Evolutionary conservation across 2,797 vertebrate species (phyloP), one percentile per base, ranked within the genome.

Genomic region (Pelochelys cantorii): DNA sequence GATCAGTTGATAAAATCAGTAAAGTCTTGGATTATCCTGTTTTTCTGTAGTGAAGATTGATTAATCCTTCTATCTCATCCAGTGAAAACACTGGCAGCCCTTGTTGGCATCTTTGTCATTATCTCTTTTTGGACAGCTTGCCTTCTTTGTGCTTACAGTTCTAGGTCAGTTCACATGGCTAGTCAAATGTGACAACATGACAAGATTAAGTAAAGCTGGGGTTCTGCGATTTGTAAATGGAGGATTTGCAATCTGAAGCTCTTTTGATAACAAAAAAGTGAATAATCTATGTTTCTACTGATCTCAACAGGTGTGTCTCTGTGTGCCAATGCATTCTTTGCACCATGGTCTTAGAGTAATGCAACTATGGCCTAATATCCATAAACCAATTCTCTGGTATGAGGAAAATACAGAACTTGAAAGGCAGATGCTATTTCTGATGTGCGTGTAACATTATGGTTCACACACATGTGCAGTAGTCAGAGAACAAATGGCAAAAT

Each of bases 161-260:
- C 94, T 95, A 88, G 96, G 97, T 97, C 97, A 97, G 92, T 96
- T 82, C 86, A 27, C 92, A 93, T 90, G 96, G 93, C 93, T 96
- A 93, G 95, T 96, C 94, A 97, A 89, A 95, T 65, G 89, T 97
- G 97, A 95, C 97, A 97, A 74, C 95, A 94, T 71, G 94, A 97
- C 97, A 92, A 97, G 97, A 98, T 97, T 97, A 98, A 88, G 92
- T 93, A 82, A 93, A 95, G 96, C 96, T 84, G 84, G 68, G 90
- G 78, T 93, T 91, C 95, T 97, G 89, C 87, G 91, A 93, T 97
- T 97, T 97, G 93, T 97, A 97, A 96, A 94, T 94, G 93, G 94
- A 92, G 90, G 84, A 86, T 94, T 94, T 97, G 84, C 90, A 92
- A 94, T 83, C 79, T 92, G 92, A 94, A 88, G 93, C 83, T 88